Evolutionary conservation across 1,140 invertebrate species (phyloP).

Genomic region (Brachionus asplanchnoidis): DNA sequence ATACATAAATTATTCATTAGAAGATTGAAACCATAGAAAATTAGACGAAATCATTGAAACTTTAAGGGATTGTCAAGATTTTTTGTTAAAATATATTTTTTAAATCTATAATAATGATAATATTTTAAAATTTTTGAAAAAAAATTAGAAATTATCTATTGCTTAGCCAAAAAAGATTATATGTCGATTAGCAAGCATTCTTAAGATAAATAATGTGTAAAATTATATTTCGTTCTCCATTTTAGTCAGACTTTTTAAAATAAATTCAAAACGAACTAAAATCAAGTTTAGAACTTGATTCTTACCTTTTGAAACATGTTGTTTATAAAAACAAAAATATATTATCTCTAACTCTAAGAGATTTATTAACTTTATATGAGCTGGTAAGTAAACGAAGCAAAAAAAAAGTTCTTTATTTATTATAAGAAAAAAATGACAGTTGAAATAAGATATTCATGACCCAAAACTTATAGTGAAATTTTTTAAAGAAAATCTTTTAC

Average conservation of each 20-base stretch:
- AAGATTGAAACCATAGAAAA: neutral
- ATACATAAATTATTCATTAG: neutral
- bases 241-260: too few species aligned
- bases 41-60: neutral
- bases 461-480: neutral
- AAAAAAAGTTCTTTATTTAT: neutral
- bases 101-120: too few species aligned
- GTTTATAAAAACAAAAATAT: neutral
- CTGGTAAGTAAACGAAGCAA: neutral
- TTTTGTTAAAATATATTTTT: neutral
- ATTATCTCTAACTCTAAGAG: neutral
- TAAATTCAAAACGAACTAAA: neutral
- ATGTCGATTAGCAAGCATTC: neutral
- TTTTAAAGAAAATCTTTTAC: neutral
- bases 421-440: neutral
- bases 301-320: neutral
- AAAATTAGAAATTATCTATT: neutral
- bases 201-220: neutral
- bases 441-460: neutral
- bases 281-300: neutral
- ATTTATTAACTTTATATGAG: neutral
- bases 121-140: neutral
- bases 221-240: neutral
- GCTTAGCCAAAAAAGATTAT: neutral
- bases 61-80: neutral